phyloP scores from a whole-genome alignment of 2,888 invertebrate genomes.

The Dicyrtomina minuta region DNA sequence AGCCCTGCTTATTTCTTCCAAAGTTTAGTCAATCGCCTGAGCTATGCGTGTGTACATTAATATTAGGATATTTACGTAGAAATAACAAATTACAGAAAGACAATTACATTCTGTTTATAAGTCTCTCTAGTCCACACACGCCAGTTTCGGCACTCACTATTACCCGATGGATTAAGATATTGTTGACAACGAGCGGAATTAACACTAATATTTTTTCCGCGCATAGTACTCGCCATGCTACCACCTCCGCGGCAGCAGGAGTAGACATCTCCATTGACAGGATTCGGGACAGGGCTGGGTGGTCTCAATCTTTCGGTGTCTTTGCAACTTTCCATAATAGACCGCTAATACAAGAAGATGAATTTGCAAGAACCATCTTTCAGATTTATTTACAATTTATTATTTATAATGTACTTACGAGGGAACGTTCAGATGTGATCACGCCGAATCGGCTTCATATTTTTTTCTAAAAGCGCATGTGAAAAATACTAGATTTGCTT shows the following conservation, averaged over 20 bases:
- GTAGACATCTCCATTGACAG: background rate
- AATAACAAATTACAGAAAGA: background rate
- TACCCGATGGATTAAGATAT: conserved; percentile 23
- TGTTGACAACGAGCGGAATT: conserved; percentile 3
- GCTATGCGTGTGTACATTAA: conserved; percentile 24
- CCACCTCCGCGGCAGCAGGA: background rate
- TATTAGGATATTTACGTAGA: conserved; percentile 21
- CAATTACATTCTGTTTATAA: conserved; percentile 20
- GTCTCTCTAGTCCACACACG: conserved; percentile 19
- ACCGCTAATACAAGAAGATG: background rate
- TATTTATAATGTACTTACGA: too few species aligned
- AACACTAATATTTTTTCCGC: too few species aligned
- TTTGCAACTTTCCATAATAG: too few species aligned
- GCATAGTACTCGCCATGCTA: too few species aligned
- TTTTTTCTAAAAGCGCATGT: too few species aligned
- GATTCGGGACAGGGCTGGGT: too few species aligned
- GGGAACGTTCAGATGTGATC: too few species aligned
- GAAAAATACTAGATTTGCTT: too few species aligned
- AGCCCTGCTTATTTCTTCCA: conserved; percentile 30
- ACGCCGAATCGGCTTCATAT: too few species aligned
- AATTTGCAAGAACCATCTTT: background rate
- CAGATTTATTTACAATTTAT: too few species aligned
- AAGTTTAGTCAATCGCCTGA: conserved; percentile 2
- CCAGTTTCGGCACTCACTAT: conserved; percentile 33
- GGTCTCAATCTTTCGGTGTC: too few species aligned